Evolutionary conservation across 2,113 vertebrate genomes (phyloP).

Genomic region (Muscicapa adusta): DNA sequence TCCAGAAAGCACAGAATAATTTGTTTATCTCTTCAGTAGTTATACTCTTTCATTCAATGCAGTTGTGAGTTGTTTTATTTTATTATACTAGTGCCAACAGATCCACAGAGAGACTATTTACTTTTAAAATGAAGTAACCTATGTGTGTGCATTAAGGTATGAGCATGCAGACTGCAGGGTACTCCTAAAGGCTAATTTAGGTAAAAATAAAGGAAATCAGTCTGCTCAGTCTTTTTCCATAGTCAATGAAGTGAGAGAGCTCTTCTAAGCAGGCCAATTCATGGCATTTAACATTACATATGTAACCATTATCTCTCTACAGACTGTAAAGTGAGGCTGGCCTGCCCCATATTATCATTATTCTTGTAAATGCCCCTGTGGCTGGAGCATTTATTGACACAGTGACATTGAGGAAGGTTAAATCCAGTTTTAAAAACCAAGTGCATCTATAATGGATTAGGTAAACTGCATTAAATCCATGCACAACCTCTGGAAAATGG

Average conservation of each 20-base stretch:
- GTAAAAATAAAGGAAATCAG: slow-evolving; percentile 24
- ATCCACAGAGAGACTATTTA: neutral
- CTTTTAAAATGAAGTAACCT: slow-evolving; percentile 5
- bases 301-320: neutral
- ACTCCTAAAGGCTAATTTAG: slow-evolving; percentile 7
- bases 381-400: neutral
- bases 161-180: neutral
- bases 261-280: neutral
- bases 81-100: neutral
- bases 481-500: slow-evolving; percentile 2
- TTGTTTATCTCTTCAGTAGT: slow-evolving; percentile 24
- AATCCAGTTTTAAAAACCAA: slow-evolving; percentile 11
- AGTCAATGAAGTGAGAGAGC: neutral
- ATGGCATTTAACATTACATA: neutral
- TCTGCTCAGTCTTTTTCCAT: neutral
- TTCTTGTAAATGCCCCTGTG: neutral
- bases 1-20: slow-evolving; percentile 12
- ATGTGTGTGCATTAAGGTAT: neutral
- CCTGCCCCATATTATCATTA: neutral
- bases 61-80: neutral
- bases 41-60: slow-evolving; percentile 4
- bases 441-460: slow-evolving; percentile 4
- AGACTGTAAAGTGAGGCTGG: neutral
- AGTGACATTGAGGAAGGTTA: slow-evolving; percentile 24
- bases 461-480: slow-evolving; percentile 23